Evolutionary conservation across 2,113 vertebrate genomes (phyloP).

Genomic region (Myiozetetes cayanensis): DNA sequence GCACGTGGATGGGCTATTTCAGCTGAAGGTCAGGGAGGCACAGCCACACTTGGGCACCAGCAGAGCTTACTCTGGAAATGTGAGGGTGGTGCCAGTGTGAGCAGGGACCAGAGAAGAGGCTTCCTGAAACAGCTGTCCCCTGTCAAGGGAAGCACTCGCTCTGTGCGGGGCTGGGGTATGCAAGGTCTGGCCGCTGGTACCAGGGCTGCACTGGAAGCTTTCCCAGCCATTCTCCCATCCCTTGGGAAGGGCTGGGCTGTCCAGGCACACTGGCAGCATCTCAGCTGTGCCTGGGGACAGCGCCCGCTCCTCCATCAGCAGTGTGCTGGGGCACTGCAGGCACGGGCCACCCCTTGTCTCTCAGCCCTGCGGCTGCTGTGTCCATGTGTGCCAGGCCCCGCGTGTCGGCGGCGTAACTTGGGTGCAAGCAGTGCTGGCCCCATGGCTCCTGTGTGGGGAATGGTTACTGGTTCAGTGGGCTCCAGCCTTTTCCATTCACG

Average conservation of each 20-base stretch:
- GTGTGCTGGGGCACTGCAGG: rapidly evolving
- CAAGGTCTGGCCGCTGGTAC: rapidly evolving
- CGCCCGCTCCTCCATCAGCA: background rate
- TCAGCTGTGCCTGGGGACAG: background rate
- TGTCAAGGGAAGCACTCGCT: rapidly evolving
- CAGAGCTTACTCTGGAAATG: background rate
- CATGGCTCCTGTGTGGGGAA: background rate
- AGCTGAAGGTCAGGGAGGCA: constrained; percentile 1
- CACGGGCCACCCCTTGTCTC: background rate
- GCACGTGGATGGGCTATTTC: background rate
- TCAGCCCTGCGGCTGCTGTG: rapidly evolving
- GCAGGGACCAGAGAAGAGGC: background rate
- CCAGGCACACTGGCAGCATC: background rate
- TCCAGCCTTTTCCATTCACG: constrained; percentile 73
- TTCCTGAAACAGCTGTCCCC: background rate
- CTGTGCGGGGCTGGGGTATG: rapidly evolving
- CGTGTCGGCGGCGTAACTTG: rapidly evolving
- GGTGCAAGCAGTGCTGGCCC: background rate
- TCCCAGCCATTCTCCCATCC: background rate
- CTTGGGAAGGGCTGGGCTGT: background rate
- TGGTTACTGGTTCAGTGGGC: constrained; percentile 53
- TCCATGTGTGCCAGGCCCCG: background rate
- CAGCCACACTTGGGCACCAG: rapidly evolving
- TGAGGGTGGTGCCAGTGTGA: background rate
- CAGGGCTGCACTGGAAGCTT: background rate